Base-by-base conservation (phyloP, 2,113 vertebrate genomes). In the Mobula hypostoma region DNA sequence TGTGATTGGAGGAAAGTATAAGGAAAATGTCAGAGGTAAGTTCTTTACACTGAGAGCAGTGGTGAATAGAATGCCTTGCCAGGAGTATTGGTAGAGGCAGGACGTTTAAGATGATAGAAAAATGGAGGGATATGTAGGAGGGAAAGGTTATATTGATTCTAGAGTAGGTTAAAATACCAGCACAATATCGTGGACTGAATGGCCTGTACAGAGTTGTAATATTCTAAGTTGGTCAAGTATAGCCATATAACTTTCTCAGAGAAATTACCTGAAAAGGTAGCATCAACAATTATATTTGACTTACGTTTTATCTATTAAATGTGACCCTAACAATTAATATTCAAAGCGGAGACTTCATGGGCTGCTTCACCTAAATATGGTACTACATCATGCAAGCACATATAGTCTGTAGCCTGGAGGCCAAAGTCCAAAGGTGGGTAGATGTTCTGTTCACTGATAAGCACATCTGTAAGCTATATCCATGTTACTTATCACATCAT, bases 221-320 rank as follows among this genome's bases (percentile, higher is more conserved):
- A 4, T 48, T 48, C 48, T 48, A 48, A 48, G 48, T 48, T 48
- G 48, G 48, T 48, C 82, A 85, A 56, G 58, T 56, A 27, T 24
- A 9, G 40, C 48, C 82, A 58, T 56, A 85, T 6, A 58, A 56
- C 82, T 85, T 85, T 58, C 40, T 85, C 82, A 58, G 9, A 24
- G 40, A 27, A 58, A 40, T 2, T 17, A 12, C 82, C 58, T 48
- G 9, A 24, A 24, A 27, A 58, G 58, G 17, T 8, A 85, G 82
- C 82, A 85, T 85, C 48, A 85, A 56, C 48, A 56, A 27, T 58
- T 56, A 85, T 85, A 85, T 85, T 85, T 85, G 82, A 85, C 82
- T 85, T 58, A 56, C 5, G 58, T 58, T 58, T 1, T 85, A 24
- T 58, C 82, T 85, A 56, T 61, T 87, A 24, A 29, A 63, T 61